Evolutionary conservation across 2,888 invertebrate species (phyloP).

Genomic region (Drosophila cognata): DNA sequence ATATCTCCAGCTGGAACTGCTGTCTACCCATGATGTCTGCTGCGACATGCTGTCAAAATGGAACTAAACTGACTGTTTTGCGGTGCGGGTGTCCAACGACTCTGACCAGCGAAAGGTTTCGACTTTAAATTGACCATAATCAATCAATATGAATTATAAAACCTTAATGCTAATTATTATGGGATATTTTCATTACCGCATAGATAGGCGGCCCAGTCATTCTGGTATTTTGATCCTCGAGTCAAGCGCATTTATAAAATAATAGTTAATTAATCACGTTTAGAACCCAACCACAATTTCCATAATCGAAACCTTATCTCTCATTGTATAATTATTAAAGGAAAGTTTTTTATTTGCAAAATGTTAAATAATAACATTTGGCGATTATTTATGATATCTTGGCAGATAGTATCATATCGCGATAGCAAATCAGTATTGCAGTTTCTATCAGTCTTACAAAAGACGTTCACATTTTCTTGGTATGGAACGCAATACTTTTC

Average conservation of each 20-base stretch:
- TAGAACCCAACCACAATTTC: constrained; percentile 4
- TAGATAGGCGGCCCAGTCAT: constrained; percentile 29
- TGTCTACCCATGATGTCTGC: constrained; percentile 35
- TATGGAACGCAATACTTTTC: not conserved
- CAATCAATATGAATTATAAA: constrained; percentile 77
- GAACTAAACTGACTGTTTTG: constrained; percentile 33
- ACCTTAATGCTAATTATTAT: constrained; percentile 79
- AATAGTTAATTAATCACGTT: constrained; percentile 47
- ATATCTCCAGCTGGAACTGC: constrained; percentile 39
- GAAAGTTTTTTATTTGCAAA: not conserved
- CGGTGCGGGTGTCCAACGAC: not conserved
- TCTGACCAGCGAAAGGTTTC: constrained; percentile 20
- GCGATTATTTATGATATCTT: not conserved
- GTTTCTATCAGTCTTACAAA: not conserved
- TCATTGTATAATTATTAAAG: not conserved
- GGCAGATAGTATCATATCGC: not conserved
- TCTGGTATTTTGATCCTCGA: constrained; percentile 15
- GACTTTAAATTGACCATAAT: constrained; percentile 52
- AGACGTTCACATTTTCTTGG: not conserved
- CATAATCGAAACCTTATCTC: constrained; percentile 48
- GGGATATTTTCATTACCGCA: constrained; percentile 41
- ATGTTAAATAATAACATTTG: not conserved
- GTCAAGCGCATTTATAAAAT: constrained; percentile 39
- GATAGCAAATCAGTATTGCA: not conserved
- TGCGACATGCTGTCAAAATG: constrained; percentile 59